These are phyloP conservation scores for Argyrosomus regius DNA, from an alignment of 2,797 vertebrate genomes.

Conservation along the genomic window DNA sequence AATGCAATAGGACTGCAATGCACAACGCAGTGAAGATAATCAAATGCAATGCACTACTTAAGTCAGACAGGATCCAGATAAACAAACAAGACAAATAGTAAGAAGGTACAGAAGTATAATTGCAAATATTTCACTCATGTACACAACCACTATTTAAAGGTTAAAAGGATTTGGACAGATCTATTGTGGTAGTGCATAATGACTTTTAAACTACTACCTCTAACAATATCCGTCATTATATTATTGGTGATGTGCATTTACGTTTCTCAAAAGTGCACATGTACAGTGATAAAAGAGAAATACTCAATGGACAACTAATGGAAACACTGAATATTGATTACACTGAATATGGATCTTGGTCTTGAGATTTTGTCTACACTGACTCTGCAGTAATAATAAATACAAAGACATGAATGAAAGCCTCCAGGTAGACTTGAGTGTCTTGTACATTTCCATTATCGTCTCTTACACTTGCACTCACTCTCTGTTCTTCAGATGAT, in stretches of 20 bases:
- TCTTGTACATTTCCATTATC: neutral
- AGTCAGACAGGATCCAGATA: neutral
- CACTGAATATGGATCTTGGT: neutral
- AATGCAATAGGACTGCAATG: neutral
- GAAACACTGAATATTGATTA: neutral
- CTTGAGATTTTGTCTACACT: neutral
- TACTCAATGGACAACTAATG: neutral
- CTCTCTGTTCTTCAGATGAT: neutral
- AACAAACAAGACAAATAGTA: neutral
- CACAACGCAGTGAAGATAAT: neutral
- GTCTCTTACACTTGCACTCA: neutral
- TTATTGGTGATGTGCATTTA: neutral
- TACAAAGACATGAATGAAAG: neutral
- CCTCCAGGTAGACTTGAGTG: neutral
- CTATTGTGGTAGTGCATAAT: neutral
- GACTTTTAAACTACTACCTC: neutral
- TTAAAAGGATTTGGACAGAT: neutral
- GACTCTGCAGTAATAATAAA: slow-evolving; percentile 6
- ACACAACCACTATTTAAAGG: neutral
- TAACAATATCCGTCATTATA: neutral
- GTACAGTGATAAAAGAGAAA: neutral
- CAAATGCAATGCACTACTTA: neutral
- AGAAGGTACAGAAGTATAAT: neutral
- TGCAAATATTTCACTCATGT: neutral
- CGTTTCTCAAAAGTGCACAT: neutral